phyloP scores from a whole-genome alignment of 2,888 invertebrate species.

The Netelia melanura region DNA sequence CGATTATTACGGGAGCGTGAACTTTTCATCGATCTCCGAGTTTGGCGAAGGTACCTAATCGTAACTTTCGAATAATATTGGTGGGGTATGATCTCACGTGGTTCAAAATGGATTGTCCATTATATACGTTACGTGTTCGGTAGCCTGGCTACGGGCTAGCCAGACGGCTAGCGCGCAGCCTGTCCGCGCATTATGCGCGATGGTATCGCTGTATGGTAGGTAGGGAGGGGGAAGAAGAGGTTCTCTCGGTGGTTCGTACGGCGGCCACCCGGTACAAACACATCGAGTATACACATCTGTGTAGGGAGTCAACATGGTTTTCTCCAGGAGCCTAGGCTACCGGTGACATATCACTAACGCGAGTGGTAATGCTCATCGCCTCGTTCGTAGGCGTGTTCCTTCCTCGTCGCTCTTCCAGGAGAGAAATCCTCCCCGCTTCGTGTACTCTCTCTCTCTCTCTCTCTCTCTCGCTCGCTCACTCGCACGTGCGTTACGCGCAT shows the following conservation, averaged over 20 bases:
- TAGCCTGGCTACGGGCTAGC: slow-evolving; percentile 20
- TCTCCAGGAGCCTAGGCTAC: slow-evolving; percentile 16
- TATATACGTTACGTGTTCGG: slow-evolving; percentile 59
- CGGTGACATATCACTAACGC: slow-evolving; percentile 53
- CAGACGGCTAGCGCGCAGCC: slow-evolving; percentile 13
- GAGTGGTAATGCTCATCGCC: slow-evolving; percentile 51
- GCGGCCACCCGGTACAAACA: slow-evolving; percentile 37
- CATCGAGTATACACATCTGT: slow-evolving; percentile 20
- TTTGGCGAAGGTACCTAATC: slow-evolving; percentile 9
- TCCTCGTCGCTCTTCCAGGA: slow-evolving; percentile 27
- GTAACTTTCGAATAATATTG: slow-evolving; percentile 34
- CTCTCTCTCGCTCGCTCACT: not conserved
- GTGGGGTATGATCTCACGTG: not conserved
- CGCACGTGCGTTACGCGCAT: slow-evolving; percentile 16
- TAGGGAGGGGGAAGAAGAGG: slow-evolving; percentile 28
- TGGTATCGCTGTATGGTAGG: slow-evolving; percentile 30
- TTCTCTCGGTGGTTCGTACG: slow-evolving; percentile 28
- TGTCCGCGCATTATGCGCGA: slow-evolving; percentile 54
- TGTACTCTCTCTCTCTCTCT: no score
- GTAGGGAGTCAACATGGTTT: slow-evolving; percentile 7
- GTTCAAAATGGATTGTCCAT: slow-evolving; percentile 50
- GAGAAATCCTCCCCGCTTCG: not conserved
- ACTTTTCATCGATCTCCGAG: no score
- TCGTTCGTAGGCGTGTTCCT: not conserved
- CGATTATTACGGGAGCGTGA: no score